These are phyloP conservation scores for Cecropterus lyciades DNA, from an alignment of 1,140 invertebrate species.

Conservation along the genomic window DNA sequence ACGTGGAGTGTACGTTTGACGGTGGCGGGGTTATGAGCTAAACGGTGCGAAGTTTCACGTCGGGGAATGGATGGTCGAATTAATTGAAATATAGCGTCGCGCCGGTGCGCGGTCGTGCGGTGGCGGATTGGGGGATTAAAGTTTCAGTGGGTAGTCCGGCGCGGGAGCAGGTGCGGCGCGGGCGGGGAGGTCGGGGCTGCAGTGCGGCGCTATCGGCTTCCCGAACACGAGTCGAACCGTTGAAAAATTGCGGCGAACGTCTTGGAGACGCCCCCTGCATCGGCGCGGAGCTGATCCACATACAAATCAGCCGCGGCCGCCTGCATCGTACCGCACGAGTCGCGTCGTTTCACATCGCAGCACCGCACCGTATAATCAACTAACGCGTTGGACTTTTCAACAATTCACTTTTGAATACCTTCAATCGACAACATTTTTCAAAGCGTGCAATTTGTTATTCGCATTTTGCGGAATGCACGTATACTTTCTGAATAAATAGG, in stretches of 20 bases:
- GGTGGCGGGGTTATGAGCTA: constrained; percentile 56
- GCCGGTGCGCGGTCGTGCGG: constrained; percentile 66
- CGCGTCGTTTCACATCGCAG: constrained; percentile 23
- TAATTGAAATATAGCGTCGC: constrained; percentile 80
- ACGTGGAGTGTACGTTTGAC: constrained; percentile 49
- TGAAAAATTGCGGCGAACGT: constrained; percentile 80
- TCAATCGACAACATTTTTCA: constrained; percentile 20
- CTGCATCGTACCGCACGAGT: constrained; percentile 28
- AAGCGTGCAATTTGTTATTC: constrained; percentile 11
- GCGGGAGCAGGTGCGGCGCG: constrained; percentile 60
- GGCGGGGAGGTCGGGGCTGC: constrained; percentile 45
- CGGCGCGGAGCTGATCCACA: constrained; percentile 61
- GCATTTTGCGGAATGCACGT: not conserved
- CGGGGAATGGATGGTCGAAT: constrained; percentile 72
- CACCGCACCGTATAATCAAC: constrained; percentile 38
- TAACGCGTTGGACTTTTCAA: constrained; percentile 27
- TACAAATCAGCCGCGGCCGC: constrained; percentile 67
- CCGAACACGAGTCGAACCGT: constrained; percentile 73
- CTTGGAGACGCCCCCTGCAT: constrained; percentile 68
- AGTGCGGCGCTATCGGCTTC: constrained; percentile 65
- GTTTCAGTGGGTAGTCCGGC: constrained; percentile 63
- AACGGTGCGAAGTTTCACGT: constrained; percentile 61
- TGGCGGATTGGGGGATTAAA: constrained; percentile 73
- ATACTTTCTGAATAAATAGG: not conserved
- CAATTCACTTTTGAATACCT: constrained; percentile 25